Evolutionary conservation across 2,888 invertebrate species (phyloP).

Genomic region (Steinernema hermaphroditum): DNA sequence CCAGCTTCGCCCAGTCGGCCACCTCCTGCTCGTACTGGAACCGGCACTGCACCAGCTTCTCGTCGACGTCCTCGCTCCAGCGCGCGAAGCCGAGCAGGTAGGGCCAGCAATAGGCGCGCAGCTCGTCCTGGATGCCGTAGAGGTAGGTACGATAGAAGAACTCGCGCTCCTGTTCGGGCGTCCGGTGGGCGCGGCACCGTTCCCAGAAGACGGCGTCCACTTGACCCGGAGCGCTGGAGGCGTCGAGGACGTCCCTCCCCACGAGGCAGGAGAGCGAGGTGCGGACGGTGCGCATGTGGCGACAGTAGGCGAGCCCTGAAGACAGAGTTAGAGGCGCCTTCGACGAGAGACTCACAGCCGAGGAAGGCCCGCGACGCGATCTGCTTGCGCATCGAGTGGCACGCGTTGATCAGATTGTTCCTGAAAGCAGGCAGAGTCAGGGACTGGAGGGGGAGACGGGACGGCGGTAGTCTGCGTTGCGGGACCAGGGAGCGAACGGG

Average conservation of each 20-base stretch:
- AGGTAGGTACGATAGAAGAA: constrained; percentile 83
- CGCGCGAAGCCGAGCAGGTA: constrained; percentile 59
- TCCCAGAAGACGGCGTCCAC: constrained; percentile 62
- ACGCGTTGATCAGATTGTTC: constrained; percentile 76
- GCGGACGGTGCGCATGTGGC: constrained; percentile 83
- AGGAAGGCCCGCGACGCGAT: constrained; percentile 93
- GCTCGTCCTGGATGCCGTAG: constrained; percentile 77
- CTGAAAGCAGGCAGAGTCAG: constrained; percentile 62
- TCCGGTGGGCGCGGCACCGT: constrained; percentile 41
- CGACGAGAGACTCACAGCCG: constrained; percentile 73
- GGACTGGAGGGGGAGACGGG: neutral
- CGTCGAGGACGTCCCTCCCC: constrained; percentile 70
- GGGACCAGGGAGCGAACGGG: neutral
- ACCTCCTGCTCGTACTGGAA: constrained; percentile 69
- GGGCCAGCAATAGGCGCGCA: constrained; percentile 58
- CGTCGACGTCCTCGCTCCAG: constrained; percentile 56
- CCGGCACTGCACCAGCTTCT: constrained; percentile 47
- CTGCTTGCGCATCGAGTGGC: constrained; percentile 90
- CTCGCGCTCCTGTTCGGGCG: constrained; percentile 69
- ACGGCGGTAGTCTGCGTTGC: no score
- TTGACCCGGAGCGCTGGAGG: constrained; percentile 41
- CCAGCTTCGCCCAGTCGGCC: constrained; percentile 93
- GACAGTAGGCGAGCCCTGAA: constrained; percentile 81
- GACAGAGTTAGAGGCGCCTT: no score
- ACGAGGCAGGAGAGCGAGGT: constrained; percentile 88